Evolutionary conservation across 2,797 vertebrate genomes (phyloP), one percentile per base, ranked within the genome.

Genomic region (Myotis findleyi): DNA sequence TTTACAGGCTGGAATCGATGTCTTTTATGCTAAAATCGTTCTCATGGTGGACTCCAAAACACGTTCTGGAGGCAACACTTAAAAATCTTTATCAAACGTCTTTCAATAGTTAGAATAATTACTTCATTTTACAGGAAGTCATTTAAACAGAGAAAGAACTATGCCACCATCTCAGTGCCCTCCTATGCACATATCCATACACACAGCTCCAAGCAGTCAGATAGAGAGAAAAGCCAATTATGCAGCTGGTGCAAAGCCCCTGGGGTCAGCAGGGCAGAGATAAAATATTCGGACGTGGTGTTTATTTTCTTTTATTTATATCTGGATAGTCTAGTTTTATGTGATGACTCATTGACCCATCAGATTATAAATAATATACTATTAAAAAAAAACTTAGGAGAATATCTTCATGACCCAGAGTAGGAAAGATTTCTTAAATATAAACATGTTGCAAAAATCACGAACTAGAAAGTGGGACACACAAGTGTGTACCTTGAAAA

Each of bases 21-120:
- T 92, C 85, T 96, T 53, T 79, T 69, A 87, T 79, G 80, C 41
- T 91, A 82, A 87, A 89, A 68, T 82, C n/a, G 20, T 86, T 72
- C 53, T 36, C n/a, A 71, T 20, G 20, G 5, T 87, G 36, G 12
- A 75, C 11, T 88, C 51, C 59, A 14, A 92, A 89, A 75, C 11
- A 25, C 1, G 10, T 87, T 72, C 49, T n/a, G 20, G 38, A 84
- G 6, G 38, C 3, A 3, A 47, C 51, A 44, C 33, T 80, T 88
- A 21, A 30, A 89, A 66, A 64, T 41, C 21, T 81, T 93, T 44
- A 38, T 41, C 27, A 57, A 69, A 27, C 20, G 47, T 55, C 44
- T 72, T 89, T 93, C 80, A 83, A 73, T 23, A 79, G 76, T 33
- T 9, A 76, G 81, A 79, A 72, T 27, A 27, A 27, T 38, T 27